Evolutionary conservation across 2,888 invertebrate genomes (phyloP).

Genomic region (Hofmannophila pseudospretella): DNA sequence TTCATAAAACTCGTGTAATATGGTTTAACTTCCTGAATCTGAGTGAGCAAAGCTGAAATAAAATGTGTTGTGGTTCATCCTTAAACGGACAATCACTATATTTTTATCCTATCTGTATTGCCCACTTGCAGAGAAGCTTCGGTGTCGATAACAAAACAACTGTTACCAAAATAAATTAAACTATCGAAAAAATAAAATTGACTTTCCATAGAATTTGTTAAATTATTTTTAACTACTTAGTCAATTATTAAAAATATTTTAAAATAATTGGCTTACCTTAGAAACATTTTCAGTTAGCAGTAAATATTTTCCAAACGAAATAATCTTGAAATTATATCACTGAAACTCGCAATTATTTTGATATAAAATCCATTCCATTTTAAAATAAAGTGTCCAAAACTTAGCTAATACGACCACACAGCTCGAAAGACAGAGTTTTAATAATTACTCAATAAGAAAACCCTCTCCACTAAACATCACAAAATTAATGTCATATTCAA

Average conservation of each 20-base stretch:
- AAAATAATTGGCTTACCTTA: constrained; percentile 46
- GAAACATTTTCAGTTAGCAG: constrained; percentile 47
- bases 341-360: constrained; percentile 35
- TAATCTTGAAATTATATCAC: constrained; percentile 32
- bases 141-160: too few species aligned
- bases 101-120: too few species aligned
- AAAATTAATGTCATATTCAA: constrained; percentile 61
- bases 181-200: background rate
- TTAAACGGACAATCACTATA: too few species aligned
- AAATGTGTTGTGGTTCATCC: too few species aligned
- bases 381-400: constrained; percentile 20
- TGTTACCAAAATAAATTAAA: too few species aligned
- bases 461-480: constrained; percentile 65
- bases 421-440: constrained; percentile 50
- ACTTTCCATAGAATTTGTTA: background rate
- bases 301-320: constrained; percentile 11
- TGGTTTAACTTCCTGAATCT: too few species aligned
- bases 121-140: too few species aligned
- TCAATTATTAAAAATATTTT: too few species aligned
- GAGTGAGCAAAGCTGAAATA: too few species aligned
- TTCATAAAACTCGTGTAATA: too few species aligned
- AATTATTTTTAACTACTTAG: too few species aligned
- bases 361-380: constrained; percentile 37
- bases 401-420: constrained; percentile 59
- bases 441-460: constrained; percentile 62